Evolutionary conservation across 2,888 invertebrate genomes (phyloP).

Genomic region (Dione juno): DNA sequence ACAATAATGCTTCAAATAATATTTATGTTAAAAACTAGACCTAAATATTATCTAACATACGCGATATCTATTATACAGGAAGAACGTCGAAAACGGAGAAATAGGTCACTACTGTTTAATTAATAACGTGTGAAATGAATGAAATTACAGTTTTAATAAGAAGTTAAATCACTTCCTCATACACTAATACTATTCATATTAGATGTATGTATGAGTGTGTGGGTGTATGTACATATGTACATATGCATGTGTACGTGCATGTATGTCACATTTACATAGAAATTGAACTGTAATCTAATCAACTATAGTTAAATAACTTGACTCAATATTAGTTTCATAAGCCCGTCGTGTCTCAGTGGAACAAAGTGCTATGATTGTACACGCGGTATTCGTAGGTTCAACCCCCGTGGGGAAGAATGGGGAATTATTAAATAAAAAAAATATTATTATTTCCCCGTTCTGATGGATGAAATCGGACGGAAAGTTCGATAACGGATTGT

Average conservation of each 20-base stretch:
- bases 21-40: not conserved
- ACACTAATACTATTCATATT: not conserved
- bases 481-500: too few relatives aligned
- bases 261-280: not conserved
- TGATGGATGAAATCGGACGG: too few relatives aligned
- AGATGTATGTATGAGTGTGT: not conserved
- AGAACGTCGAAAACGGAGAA: not conserved
- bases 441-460: too few relatives aligned
- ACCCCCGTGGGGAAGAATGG: too few relatives aligned
- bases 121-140: not conserved
- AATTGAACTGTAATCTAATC: constrained; percentile 7
- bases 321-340: not conserved
- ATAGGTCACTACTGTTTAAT: not conserved
- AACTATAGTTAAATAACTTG: constrained; percentile 11
- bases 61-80: not conserved
- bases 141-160: not conserved
- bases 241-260: not conserved
- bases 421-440: too few relatives aligned
- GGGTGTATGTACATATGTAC: not conserved
- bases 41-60: not conserved
- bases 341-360: too few relatives aligned
- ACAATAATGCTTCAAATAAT: too few relatives aligned
- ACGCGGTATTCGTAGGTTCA: too few relatives aligned
- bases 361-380: too few relatives aligned
- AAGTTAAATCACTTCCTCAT: constrained; percentile 2